A percentile compares a stretch with the other conserved stretches of the same genome.
Evolutionary conservation across 1,140 invertebrate species (phyloP).

Genomic region (Pteromalus puparum): DNA sequence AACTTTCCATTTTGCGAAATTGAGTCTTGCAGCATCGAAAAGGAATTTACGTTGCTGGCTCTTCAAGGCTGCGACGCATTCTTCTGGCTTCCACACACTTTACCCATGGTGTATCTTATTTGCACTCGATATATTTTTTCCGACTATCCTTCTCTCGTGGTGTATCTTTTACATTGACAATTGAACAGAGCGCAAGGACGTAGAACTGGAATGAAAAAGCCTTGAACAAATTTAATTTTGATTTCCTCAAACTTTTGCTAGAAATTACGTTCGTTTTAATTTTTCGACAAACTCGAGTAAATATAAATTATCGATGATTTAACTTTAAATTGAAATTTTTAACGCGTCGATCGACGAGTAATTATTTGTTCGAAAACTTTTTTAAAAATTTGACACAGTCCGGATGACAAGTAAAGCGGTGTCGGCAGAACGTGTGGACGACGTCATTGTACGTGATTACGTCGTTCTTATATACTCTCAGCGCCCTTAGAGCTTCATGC

Average conservation of each 20-base stretch:
- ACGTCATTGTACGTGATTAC: not conserved
- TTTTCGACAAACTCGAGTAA: too few species aligned
- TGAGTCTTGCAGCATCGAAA: conserved; percentile 44
- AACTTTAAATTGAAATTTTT: too few species aligned
- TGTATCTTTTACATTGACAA: not conserved
- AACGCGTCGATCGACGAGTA: not conserved
- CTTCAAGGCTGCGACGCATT: conserved; percentile 10
- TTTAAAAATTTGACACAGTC: not conserved
- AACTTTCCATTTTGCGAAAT: conserved; percentile 49
- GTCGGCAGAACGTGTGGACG: not conserved
- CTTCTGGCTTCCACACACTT: conserved; percentile 29
- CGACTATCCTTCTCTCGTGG: not conserved
- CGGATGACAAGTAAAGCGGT: not conserved
- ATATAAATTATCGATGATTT: too few species aligned
- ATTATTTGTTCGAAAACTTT: not conserved
- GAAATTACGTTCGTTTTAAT: too few species aligned
- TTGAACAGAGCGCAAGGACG: not conserved
- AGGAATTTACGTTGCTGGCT: conserved; percentile 32
- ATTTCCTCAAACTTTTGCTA: not conserved
- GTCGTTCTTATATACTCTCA: not conserved
- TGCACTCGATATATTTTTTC: not conserved
- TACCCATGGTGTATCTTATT: not conserved
- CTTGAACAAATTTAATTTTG: not conserved
- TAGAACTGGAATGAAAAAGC: not conserved
- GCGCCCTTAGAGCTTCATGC: not conserved